Base-by-base conservation (phyloP, 2,113 vertebrate species). In the Sebastes schlegelii region DNA sequence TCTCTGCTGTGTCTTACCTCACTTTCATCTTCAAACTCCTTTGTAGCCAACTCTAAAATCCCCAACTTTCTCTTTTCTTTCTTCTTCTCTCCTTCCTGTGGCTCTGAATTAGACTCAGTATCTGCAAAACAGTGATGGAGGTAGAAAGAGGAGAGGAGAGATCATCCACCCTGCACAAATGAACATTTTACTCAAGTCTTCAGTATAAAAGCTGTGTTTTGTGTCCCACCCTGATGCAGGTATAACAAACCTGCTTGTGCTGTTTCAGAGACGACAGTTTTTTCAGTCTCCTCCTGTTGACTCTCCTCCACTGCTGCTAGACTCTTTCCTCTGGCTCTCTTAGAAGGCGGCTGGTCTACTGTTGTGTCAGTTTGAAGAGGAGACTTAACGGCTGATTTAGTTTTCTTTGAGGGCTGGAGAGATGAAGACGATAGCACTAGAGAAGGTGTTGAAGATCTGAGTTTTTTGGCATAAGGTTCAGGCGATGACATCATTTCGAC, bases 21-120 rank as follows among this genome's bases (percentile, higher is more conserved):
- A 78, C 88, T 91, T 0, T 87, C 89, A 86, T 89, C 88, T 77
- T 95, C 93, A 89, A 96, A 96, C 74, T 96, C 95, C n/a, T 84
- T 93, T 0, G 88, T 79, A 42, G 96, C 95, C 73, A 89, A 87
- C 65, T 91, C 92, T 2, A 95, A 90, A 79, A 95, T 93, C 11
- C 95, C 92, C 58, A 93, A 45, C 63, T 82, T 85, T 6, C 82
- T 91, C 71, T 86, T 92, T 16, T 71, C 63, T 62, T 62, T 82
- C 40, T 60, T 86, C 82, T 85, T 83, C 17, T 16, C 49, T 46
- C 2, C 62, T 23, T 79, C 55, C 63, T 78, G 74, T n/a, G 64
- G 51, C 45, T 13, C 48, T 42, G 77, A 13, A 45, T 26, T n/a
- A 0, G 62, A 43, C 72, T 42, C 79, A 19, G 79, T 40, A 67